Evolutionary conservation across 2,888 invertebrate genomes (phyloP), one percentile per base, ranked within the genome.

Genomic region (Aphodius sticticus): DNA sequence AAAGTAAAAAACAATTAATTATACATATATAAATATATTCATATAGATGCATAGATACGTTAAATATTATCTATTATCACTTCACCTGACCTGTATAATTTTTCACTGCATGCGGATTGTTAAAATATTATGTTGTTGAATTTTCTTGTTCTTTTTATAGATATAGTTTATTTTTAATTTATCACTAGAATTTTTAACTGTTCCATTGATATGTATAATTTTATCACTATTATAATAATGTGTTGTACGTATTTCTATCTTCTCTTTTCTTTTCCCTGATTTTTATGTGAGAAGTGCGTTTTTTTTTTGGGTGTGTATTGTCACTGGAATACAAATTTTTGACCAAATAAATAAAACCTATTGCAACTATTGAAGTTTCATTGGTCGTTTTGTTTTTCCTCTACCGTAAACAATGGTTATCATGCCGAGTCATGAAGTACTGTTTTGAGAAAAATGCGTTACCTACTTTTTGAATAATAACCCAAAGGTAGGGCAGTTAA

Each of bases 21-120:
- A 53, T 53, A 53, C 53, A 53, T 53, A 53, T 53, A 53, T 53
- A 53, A 53, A 53, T 53, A 53, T 53, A 53, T 53, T 53, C 53
- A 12, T 38, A 38, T 53, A 53, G 9, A 53, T 2, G 12, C 53
- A 7, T 53, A 53, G 53, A 53, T 53, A 53, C 4, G 53, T 53
- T 53, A 12, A 53, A 53, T 12, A 53, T 53, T 53, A 53, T 53
- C 53, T 53, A 53, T 53, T 53, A 53, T 53, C 12, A 53, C 53
- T 53, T 53, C 12, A 53, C 53, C 53, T 53, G 9, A 53, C 7
- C 53, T 53, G 53, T 53, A 53, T 7, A 53, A 9, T 53, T 9
- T 53, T 53, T 26, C 3, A 3, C 26, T 53, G 53, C 53, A 53
- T 53, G 53, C 12, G 4, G 53, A 53, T 53, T 53, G 53, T 53